Base-by-base conservation (phyloP, 1,140 invertebrate species). In the Amyelois transitella region DNA sequence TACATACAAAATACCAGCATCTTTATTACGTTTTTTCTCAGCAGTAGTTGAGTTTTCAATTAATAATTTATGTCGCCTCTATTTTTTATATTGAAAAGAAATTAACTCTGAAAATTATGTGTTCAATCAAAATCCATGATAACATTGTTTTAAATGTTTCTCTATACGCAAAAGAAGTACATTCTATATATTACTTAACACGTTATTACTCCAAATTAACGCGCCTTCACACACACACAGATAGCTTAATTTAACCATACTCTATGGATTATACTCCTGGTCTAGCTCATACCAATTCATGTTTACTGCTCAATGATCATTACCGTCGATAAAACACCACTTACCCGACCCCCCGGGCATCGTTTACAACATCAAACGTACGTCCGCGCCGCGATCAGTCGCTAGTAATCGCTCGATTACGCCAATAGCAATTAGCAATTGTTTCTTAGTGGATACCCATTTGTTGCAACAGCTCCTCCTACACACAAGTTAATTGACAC, bases 401-500 rank as follows among this genome's bases (percentile, higher is more conserved):
- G 32, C 32, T 5, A 38, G 12, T 38, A 38, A n/a, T 48, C 12
- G 45, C 45, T 19, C 18, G 45, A 48, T 48, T 48, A n/a, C 45
- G 18, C 45, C 45, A 14, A 48, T 48, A 48, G 45, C 45, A 38
- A 38, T 48, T 48, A 48, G 45, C 18, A 48, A 48, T 48, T 21
- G 45, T 19, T 48, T 48, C 45, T n/a, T 21, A 21, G 45, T 48
- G 18, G 45, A 48, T 21, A 21, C 45, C 20, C 45, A 48, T 48
- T 48, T 21, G 20, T 48, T 48, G 45, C 45, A 48, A 19, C 45
- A 48, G 18, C 45, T 4, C 45, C 18, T 20, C 45, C 45, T 20
- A 48, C 45, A 21, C 45, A 14, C 20, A 17, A 12, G 18, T 48
- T 21, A 48, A 48, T 48, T 48, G 45, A 38, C 32, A 38, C 32